A percentile compares a stretch with the other conserved stretches of the same genome.
Conservation (phyloP, 2,113 vertebrate species). For the Pangasianodon hypophthalmus region DNA sequence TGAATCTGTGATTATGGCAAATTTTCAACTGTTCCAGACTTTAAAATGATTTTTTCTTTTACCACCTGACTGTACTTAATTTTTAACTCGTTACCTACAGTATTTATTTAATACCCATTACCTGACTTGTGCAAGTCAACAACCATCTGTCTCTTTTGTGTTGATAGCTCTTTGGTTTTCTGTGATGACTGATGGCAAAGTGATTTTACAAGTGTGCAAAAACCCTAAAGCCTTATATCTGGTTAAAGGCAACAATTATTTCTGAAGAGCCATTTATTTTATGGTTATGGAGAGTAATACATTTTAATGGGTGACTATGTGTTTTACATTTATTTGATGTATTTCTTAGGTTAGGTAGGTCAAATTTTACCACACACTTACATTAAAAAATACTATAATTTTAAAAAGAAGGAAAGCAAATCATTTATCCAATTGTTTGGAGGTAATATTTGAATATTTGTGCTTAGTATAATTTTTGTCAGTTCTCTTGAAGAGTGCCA, state of each 20-base stretch:
- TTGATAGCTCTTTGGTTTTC: neutral
- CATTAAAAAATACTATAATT: neutral
- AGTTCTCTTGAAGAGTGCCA: neutral
- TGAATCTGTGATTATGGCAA: neutral
- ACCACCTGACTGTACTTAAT: no score
- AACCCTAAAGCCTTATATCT: neutral
- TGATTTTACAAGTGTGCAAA: neutral
- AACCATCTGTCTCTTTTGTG: neutral
- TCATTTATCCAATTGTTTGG: neutral
- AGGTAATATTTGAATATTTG: neutral
- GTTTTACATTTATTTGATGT: neutral
- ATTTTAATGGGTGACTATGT: neutral
- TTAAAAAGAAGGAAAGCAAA: neutral
- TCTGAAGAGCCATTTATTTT: neutral
- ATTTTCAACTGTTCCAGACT: neutral
- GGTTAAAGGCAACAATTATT: neutral
- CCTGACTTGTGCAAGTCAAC: neutral
- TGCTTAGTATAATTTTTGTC: neutral
- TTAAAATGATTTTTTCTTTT: neutral
- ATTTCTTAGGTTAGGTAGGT: neutral
- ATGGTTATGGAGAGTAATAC: slow-evolving; percentile 6
- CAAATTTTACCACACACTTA: neutral
- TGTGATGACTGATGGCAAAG: neutral
- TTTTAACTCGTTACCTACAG: no score
- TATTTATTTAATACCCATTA: neutral